These are phyloP conservation scores for Drosophila albomicans DNA, from an alignment of 1,140 invertebrate genomes.

Conservation along the genomic window DNA sequence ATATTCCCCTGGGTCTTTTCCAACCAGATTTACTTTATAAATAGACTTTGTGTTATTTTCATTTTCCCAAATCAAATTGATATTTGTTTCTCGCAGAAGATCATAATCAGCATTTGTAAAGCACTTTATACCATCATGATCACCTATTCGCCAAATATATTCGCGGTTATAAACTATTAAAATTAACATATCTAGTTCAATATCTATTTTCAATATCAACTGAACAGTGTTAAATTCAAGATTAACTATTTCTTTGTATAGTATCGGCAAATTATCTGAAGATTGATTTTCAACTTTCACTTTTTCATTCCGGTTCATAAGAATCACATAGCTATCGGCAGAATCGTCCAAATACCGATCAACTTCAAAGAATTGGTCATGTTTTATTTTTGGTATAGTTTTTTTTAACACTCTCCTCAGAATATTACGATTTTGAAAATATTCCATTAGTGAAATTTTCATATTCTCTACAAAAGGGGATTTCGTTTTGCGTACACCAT, in stretches of 20 bases:
- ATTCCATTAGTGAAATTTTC: constrained; percentile 32
- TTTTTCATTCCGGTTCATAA: constrained; percentile 42
- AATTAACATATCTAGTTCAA: constrained; percentile 41
- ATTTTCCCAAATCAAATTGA: constrained; percentile 70
- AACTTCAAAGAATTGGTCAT: constrained; percentile 33
- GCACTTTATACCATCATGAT: constrained; percentile 70
- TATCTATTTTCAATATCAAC: constrained; percentile 63
- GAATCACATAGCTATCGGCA: constrained; percentile 24
- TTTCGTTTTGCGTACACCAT: constrained; percentile 45
- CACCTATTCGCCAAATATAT: constrained; percentile 62
- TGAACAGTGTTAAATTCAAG: constrained; percentile 40
- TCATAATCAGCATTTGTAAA: constrained; percentile 76
- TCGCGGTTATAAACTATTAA: constrained; percentile 71
- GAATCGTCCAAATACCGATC: constrained; percentile 17
- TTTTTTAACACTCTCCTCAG: constrained; percentile 23
- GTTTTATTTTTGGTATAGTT: constrained; percentile 4
- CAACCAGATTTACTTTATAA: constrained; percentile 69
- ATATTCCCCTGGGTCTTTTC: constrained; percentile 84
- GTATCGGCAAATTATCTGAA: constrained; percentile 4
- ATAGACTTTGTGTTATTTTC: constrained; percentile 55
- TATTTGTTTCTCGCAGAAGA: constrained; percentile 49
- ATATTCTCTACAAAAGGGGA: background rate
- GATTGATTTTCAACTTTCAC: constrained; percentile 16
- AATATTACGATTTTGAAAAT: constrained; percentile 50
- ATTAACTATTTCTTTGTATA: constrained; percentile 22